phyloP scores from a whole-genome alignment of 2,113 vertebrate species.

The Origma solitaria region DNA sequence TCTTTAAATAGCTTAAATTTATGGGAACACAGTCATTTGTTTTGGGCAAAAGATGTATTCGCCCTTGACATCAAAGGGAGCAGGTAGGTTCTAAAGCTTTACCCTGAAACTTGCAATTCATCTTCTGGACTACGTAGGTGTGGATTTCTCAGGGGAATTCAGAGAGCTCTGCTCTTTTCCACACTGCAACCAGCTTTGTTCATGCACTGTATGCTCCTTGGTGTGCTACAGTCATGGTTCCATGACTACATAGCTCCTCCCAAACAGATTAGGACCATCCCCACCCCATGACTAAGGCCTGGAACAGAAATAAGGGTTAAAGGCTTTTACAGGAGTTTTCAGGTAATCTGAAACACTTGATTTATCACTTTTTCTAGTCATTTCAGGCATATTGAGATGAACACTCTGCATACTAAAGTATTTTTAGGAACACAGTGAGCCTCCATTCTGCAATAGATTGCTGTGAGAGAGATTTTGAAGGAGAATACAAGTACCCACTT shows the following conservation, averaged over 20 bases:
- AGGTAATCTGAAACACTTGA: neutral
- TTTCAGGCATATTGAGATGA: neutral
- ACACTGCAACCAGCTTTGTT: neutral
- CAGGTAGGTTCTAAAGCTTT: neutral
- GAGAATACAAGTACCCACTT: neutral
- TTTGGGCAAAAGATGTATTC: neutral
- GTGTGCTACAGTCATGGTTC: neutral
- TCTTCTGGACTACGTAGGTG: neutral
- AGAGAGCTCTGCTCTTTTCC: neutral
- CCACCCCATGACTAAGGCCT: slow-evolving; percentile 12
- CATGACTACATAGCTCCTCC: neutral
- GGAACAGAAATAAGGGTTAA: neutral
- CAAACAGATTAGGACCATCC: neutral
- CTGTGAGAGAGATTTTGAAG: neutral
- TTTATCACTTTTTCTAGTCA: neutral
- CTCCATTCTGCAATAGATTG: neutral
- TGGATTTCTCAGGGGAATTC: neutral
- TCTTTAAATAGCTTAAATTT: neutral
- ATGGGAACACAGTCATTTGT: neutral
- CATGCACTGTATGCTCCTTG: neutral
- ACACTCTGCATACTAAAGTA: neutral
- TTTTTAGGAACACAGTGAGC: neutral
- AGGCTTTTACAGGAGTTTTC: neutral
- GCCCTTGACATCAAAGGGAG: neutral
- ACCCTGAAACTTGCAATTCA: neutral